phyloP scores from a whole-genome alignment of 2,888 invertebrate genomes.

The Campoletis raptor region DNA sequence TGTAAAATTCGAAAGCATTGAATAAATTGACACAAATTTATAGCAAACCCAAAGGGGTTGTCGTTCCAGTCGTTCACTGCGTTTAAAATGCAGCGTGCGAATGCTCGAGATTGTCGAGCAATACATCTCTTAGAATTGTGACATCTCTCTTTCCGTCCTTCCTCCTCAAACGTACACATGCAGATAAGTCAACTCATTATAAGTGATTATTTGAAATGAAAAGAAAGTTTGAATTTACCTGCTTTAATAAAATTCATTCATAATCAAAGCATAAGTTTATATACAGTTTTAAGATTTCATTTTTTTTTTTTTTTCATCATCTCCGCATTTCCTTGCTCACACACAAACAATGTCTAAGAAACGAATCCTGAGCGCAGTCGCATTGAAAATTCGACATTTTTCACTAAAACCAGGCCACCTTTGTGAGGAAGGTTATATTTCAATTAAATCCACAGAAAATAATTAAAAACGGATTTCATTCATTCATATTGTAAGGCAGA shows the following conservation, averaged over 20 bases:
- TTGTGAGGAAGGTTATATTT: background rate
- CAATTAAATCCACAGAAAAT: slow-evolving; percentile 9
- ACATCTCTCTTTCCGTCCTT: background rate
- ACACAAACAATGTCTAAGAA: background rate
- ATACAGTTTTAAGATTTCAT: background rate
- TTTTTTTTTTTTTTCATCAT: background rate
- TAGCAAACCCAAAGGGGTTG: background rate
- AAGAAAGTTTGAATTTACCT: background rate
- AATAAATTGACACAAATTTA: slow-evolving; percentile 12
- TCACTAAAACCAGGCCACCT: slow-evolving; percentile 1
- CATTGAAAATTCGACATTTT: background rate
- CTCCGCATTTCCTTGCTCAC: background rate
- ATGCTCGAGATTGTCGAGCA: background rate
- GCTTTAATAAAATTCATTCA: background rate
- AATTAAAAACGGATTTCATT: background rate
- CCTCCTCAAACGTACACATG: background rate
- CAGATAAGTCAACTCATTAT: background rate
- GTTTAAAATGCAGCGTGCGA: background rate
- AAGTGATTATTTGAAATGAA: background rate
- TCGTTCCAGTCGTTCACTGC: background rate
- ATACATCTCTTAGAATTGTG: background rate
- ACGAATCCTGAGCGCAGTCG: background rate
- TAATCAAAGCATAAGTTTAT: background rate
- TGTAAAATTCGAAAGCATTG: slow-evolving; percentile 1
- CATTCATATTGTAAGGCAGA: background rate